Evolutionary conservation across 2,888 invertebrate genomes (phyloP), one percentile per base, ranked within the genome.

Genomic region (Dryomyza anilis): DNA sequence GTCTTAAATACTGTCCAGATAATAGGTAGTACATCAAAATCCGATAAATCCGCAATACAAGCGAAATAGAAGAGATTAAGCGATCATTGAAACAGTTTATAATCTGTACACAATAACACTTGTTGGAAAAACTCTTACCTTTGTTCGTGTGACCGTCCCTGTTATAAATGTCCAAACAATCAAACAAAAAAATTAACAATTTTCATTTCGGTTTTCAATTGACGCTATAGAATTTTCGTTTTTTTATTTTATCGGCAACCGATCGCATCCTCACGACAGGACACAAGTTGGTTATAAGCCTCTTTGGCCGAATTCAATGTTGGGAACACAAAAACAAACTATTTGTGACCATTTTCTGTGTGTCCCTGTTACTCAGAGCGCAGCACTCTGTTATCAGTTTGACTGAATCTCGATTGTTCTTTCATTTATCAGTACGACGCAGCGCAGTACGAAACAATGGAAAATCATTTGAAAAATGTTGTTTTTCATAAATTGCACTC

Each of bases 401-500:
- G 75, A 73, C 76, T 74, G 67, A 72, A 77, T 76, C 77, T 71
- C 48, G 74, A 36, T 59, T 16, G 46, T 8, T 33, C 7, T 71
- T 73, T 70, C 70, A 74, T 74, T 75, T 76, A 77, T 77, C 74
- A 75, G 76, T 73, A n/a, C n/a, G n/a, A n/a, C n/a, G n/a, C n/a
- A n/a, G n/a, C n/a, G n/a, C n/a, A n/a, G n/a, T 53, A 71, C 27
- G 57, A 43, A 75, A 77, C 78, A 77, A 77, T 77, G 74, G 69
- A 66, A 73, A 75, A 77, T 76, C 77, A 76, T 77, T 76, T 43
- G 43, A 53, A 61, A 61, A 52, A 48, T 14, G 36, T 61, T 25
- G 39, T 10, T 19, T 56, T 59, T 19, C 33, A 48, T 14, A 55
- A 36, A 21, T 23, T 36, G 33, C 8, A n/a, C 55, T 55, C 55